Conservation (phyloP, 2,113 vertebrate genomes). For the Tapirus terrestris region DNA sequence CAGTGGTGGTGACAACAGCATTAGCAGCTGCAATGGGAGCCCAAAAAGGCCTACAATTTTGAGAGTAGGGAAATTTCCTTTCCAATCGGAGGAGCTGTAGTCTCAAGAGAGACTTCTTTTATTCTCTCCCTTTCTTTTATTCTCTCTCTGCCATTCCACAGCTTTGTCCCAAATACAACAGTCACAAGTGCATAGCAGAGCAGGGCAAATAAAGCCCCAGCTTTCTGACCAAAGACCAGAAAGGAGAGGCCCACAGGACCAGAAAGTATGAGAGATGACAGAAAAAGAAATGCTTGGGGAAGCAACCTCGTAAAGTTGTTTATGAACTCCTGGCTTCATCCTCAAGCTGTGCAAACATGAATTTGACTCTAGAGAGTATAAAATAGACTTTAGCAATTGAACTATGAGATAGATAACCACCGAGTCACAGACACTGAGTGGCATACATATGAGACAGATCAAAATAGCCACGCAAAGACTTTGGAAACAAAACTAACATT, state of each 20-base stretch:
- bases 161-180: not conserved
- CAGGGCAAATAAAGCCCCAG: not conserved
- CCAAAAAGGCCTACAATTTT: not conserved
- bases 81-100: not conserved
- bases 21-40: not conserved
- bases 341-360: not conserved
- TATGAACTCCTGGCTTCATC: not conserved
- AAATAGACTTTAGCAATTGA: not conserved
- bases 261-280: not conserved
- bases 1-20: not conserved
- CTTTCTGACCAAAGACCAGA: not conserved
- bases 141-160: not conserved
- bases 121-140: not conserved
- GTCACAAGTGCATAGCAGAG: not conserved
- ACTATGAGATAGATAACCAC: not conserved
- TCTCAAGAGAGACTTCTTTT: not conserved
- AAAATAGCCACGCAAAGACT: not conserved
- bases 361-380: not conserved
- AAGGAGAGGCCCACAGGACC: not conserved
- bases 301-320: not conserved
- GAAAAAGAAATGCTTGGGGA: not conserved
- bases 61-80: not conserved
- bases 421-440: not conserved
- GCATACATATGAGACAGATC: not conserved
- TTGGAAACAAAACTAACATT: not conserved